Evolutionary conservation across 1,140 invertebrate species (phyloP), one percentile per base, ranked within the genome.

Genomic region (Drosophila yakuba): DNA sequence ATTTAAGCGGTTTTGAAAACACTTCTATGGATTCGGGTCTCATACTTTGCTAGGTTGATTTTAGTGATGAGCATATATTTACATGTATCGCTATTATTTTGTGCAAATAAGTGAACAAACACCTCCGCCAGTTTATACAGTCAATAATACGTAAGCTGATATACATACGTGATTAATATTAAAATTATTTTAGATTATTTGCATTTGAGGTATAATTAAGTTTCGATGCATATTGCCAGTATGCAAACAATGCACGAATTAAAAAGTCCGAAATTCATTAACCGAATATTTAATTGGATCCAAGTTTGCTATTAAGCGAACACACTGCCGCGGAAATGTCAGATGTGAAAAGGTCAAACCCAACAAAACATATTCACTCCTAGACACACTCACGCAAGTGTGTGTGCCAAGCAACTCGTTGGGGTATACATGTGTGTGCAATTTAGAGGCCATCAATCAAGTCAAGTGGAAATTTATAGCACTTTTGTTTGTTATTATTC

Each of bases 401-500:
- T 17, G 17, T 39, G 36, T 48, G 60, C 60, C 28, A 43, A 64
- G 3, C 44, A 32, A 51, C 51, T 41, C 64, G 64, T 68, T 66
- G 71, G 58, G 52, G 66, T 45, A 54, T 59, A 17, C 10, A 10
- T 72, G 6, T 69, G 20, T 44, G 39, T 51, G 64, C 63, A 72
- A 77, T 66, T 71, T 74, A 63, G 76, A 64, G 60, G 73, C 76
- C 68, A 89, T 89, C 84, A 89, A 89, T 89, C 84, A 89, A 89
- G 84, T 89, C 84, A 89, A 89, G 84, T 89, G 84, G 77, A 89
- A 89, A 89, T 89, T 89, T 89, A 89, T 89, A 89, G 84, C 84
- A 89, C 84, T 89, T 89, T 89, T 89, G 84, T 89, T 89, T 89
- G 84, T 89, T 89, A 89, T 89, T 89, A 89, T 89, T 89, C 84